Percentiles rank a stretch among this genome's conserved stretches.
Conservation (phyloP, 2,113 vertebrate genomes). For the Scomber scombrus region DNA sequence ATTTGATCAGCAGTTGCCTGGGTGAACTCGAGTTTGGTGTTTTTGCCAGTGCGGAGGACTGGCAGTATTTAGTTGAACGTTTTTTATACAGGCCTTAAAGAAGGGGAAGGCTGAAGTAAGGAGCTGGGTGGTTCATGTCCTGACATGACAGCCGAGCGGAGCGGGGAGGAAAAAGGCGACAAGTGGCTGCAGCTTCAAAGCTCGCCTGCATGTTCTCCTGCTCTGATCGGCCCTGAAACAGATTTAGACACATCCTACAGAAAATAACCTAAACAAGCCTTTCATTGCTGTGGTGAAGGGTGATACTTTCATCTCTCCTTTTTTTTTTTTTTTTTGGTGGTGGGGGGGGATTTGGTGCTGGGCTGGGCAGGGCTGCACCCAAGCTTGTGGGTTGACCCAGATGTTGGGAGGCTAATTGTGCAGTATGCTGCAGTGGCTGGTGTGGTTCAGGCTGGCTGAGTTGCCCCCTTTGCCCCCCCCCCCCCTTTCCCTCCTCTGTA, state of each 20-base stretch:
- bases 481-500: constrained; percentile 4
- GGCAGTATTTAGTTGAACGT: neutral
- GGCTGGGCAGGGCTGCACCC: constrained; percentile 15
- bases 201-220: constrained; percentile 16
- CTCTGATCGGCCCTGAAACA: constrained; percentile 42
- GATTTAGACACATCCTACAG: constrained; percentile 49
- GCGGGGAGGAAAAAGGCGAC: constrained; percentile 24
- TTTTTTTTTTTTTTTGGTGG: too few relatives aligned
- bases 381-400: constrained; percentile 37
- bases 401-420: constrained; percentile 55
- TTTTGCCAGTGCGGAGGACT: neutral
- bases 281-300: constrained; percentile 19
- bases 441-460: constrained; percentile 42
- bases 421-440: constrained; percentile 22
- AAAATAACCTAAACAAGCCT: constrained; percentile 46
- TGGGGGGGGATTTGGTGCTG: neutral
- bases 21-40: neutral
- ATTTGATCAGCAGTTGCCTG: constrained; percentile 24
- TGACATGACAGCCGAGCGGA: constrained; percentile 59
- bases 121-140: constrained; percentile 61
- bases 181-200: constrained; percentile 74
- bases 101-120: constrained; percentile 29
- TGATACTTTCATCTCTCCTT: constrained; percentile 42
- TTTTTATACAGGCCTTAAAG: constrained; percentile 22
- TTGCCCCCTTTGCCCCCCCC: constrained; percentile 66